phyloP scores from a whole-genome alignment of 1,140 invertebrate species.

The Plutomurus gul region DNA sequence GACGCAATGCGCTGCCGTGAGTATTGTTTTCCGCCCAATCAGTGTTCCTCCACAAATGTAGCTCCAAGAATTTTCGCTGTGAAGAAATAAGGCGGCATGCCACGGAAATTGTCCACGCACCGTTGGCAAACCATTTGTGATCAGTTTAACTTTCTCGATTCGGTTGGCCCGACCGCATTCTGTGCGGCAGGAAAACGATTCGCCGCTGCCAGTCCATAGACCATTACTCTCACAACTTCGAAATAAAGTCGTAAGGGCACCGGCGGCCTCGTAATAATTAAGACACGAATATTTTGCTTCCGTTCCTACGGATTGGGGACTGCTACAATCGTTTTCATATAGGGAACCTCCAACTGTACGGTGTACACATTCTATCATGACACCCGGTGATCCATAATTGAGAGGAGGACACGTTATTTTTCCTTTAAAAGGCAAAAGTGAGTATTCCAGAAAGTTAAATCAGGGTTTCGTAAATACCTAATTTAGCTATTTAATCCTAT shows the following conservation, averaged over 20 bases:
- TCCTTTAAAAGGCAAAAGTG: no score
- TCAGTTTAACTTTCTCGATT: not conserved
- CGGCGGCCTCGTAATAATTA: constrained; percentile 26
- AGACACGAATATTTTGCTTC: constrained; percentile 41
- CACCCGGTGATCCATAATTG: not conserved
- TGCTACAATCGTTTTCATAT: constrained; percentile 3
- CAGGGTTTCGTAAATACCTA: no score
- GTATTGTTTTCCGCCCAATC: constrained; percentile 1
- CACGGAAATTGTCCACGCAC: constrained; percentile 37
- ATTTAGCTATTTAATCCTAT: no score
- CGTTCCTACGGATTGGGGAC: not conserved
- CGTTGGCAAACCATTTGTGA: not conserved
- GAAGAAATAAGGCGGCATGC: constrained; percentile 37
- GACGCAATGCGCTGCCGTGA: constrained; percentile 52
- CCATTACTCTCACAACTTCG: constrained; percentile 43
- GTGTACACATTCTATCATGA: constrained; percentile 29
- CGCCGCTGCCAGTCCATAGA: constrained; percentile 19
- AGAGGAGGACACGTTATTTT: constrained; percentile 12
- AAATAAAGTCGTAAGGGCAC: not conserved
- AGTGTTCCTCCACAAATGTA: constrained; percentile 47
- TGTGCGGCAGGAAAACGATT: not conserved
- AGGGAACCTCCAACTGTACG: not conserved
- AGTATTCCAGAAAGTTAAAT: no score
- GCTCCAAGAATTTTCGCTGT: not conserved
- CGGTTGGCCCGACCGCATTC: not conserved